Percentiles rank a stretch among this genome's conserved stretches.
phyloP scores from a whole-genome alignment of 2,113 vertebrate species.

The Apistogramma diplotaenia region DNA sequence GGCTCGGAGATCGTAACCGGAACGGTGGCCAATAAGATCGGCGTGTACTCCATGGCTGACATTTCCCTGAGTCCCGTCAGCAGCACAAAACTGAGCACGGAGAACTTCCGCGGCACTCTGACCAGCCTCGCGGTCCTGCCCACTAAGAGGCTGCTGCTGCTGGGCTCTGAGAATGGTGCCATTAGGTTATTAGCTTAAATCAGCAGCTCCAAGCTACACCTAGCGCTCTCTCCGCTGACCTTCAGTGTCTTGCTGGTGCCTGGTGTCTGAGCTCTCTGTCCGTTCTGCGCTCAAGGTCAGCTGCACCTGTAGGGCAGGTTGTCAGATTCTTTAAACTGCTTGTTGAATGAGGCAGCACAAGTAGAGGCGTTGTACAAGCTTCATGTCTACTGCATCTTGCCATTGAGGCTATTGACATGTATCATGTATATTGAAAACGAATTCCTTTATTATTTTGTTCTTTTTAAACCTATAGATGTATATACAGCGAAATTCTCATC shows the following conservation, averaged over 20 bases:
- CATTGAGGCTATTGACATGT: conserved; percentile 37
- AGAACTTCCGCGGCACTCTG: conserved; percentile 95
- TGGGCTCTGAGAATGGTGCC: conserved; percentile 93
- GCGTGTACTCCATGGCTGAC: conserved; percentile 91
- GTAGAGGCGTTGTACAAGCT: conserved; percentile 30
- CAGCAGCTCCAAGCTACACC: conserved; percentile 1
- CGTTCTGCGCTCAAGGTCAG: conserved; percentile 24
- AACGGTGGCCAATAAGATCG: conserved; percentile 94
- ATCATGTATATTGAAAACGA: conserved; percentile 27
- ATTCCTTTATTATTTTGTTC: conserved; percentile 30
- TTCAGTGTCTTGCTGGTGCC: conserved; percentile 28
- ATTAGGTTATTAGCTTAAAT: conserved; percentile 87
- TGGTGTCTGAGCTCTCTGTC: conserved; percentile 24
- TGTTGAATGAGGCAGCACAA: conserved; percentile 46
- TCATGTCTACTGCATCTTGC: conserved; percentile 28
- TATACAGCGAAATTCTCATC: conserved; percentile 44
- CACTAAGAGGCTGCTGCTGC: conserved; percentile 91
- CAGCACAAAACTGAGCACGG: conserved; percentile 92
- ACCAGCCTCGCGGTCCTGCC: conserved; percentile 93
- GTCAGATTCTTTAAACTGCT: conserved; percentile 25
- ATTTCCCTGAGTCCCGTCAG: conserved; percentile 83
- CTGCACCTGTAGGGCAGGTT: background rate
- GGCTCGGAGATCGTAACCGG: conserved; percentile 89
- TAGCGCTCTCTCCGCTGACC: conserved; percentile 14
- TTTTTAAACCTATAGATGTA: conserved; percentile 37